Evolutionary conservation across 1,140 invertebrate genomes (phyloP), one percentile per base, ranked within the genome.

Genomic region (Drosophila insularis): DNA sequence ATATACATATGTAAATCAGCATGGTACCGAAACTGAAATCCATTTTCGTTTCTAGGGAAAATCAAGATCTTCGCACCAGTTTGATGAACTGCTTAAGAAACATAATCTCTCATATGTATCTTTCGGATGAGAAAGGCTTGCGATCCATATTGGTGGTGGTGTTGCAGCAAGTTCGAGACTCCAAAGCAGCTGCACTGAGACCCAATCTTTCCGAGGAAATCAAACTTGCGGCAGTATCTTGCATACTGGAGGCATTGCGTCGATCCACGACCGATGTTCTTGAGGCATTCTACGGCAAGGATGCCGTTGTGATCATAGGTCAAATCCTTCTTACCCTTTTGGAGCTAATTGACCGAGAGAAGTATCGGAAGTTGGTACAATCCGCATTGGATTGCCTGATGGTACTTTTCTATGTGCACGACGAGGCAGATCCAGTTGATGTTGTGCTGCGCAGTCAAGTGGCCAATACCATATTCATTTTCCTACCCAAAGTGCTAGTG

Each of bases 381-480:
- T 31, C 63, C 2, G 68, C 89, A 8, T 40, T 91, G 5, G 70
- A 89, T 5, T 91, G 89, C 35, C 21, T 92, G 1, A 79, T 90
- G 78, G 66, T 80, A 2, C 43, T 90, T 0, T 90, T 91, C 40
- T 90, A 90, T 53, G 89, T 92, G 4, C 87, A 92, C 14, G 85
- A 92, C 27, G 74, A 87, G 14, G 78, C 87, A 5, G 90, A 92
- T 63, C 46, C 72, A 0, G 67, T 54, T 6, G 91, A 92, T 78
- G 79, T 89, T 1, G 91, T 92, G 4, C 53, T 92, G n/a, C 79
- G 91, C 8, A 80, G 75, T 63, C 90, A 92, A 60, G 79, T 92
- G 11, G 90, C 91, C 4, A 72, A 91, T 58, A 82, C 78, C 13
- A 65, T 79, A 43, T 92, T 91, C 46, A 77, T 91, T 56, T 91